Base-by-base conservation (phyloP, 2,113 vertebrate genomes). In the Ameiurus melas region DNA sequence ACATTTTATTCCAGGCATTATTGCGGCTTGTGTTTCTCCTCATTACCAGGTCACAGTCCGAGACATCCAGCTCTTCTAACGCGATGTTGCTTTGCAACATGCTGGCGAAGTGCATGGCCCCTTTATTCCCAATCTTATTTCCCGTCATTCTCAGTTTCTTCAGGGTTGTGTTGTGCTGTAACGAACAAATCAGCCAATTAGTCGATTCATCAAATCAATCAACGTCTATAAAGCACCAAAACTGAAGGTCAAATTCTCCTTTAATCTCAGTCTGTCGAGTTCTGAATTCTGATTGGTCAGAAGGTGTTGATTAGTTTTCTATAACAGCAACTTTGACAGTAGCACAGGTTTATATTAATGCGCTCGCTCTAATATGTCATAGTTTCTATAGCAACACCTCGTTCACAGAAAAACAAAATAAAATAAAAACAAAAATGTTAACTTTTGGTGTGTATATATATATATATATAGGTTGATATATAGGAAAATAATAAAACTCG, bases 21-120 rank as follows among this genome's bases (percentile, higher is more conserved):
- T 51, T 27, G 87, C 88, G 78, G 77, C 68, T n/a, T 47, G 53
- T 73, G 68, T 22, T 68, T 83, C 70, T 81, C 30, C 33, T 30
- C 25, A 30, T 92, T 90, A 98, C 97, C 95, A 98, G 92, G 92
- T 99, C 96, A 85, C 96, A 98, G 89, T 97, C 95, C 20, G 95
- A 95, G 90, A 98, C 83, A 91, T 98, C 96, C 93, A 99, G 81
- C 85, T 96, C 96, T 93, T 96, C 94, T 90, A 99, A 94, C 0
- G 92, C 91, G 58, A 90, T 90, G 92, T 99, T 99, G 17, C 94
- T 85, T 92, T 96, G 95, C 85, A 99, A 91, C 96, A 97, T 94
- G n/a, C 93, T 84, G 87, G 96, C 97, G 92, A 99, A 95, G 66
- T 90, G 89, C 96, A 97, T 95, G 6, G 95, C 97, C 80, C 97